These are phyloP conservation scores for Ophioninae sp. DNA, from an alignment of 2,888 invertebrate genomes.

Conservation along the genomic window DNA sequence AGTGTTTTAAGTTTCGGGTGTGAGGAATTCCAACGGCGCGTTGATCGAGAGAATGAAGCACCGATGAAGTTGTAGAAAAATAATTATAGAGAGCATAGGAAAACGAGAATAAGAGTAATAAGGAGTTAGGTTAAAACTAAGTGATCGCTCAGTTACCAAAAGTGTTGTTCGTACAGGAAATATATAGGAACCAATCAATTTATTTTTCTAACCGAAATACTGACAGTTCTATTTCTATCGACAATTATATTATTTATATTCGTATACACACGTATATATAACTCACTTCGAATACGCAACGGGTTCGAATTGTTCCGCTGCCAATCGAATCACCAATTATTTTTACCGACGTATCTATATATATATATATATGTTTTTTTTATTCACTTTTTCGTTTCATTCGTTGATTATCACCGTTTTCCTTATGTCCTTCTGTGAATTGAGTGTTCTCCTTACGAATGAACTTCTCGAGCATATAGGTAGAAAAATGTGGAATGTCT, in stretches of 20 bases:
- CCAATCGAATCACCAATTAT: slow-evolving; percentile 1
- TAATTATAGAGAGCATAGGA: slow-evolving; percentile 6
- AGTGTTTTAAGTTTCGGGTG: slow-evolving; percentile 60
- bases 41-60: slow-evolving; percentile 34
- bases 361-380: slow-evolving; percentile 31
- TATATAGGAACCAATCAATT: slow-evolving; percentile 59
- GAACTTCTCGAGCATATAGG: slow-evolving; percentile 47
- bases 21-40: slow-evolving; percentile 26
- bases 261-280: neutral
- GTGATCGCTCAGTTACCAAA: slow-evolving; percentile 64
- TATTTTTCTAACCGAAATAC: slow-evolving; percentile 61
- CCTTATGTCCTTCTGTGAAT: neutral
- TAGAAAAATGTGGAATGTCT: slow-evolving; percentile 39
- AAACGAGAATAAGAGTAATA: slow-evolving; percentile 27
- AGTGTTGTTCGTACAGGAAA: slow-evolving; percentile 61
- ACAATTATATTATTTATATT: slow-evolving; percentile 48
- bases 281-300: neutral
- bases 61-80: slow-evolving; percentile 14
- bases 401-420: neutral
- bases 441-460: slow-evolving; percentile 27
- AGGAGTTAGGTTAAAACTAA: slow-evolving; percentile 53
- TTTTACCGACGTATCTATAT: slow-evolving; percentile 25
- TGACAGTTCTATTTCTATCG: slow-evolving; percentile 39
- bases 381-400: slow-evolving; percentile 4
- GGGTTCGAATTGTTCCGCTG: neutral